Evolutionary conservation across 2,113 vertebrate genomes (phyloP).

Genomic region (Nerophis ophidion): DNA sequence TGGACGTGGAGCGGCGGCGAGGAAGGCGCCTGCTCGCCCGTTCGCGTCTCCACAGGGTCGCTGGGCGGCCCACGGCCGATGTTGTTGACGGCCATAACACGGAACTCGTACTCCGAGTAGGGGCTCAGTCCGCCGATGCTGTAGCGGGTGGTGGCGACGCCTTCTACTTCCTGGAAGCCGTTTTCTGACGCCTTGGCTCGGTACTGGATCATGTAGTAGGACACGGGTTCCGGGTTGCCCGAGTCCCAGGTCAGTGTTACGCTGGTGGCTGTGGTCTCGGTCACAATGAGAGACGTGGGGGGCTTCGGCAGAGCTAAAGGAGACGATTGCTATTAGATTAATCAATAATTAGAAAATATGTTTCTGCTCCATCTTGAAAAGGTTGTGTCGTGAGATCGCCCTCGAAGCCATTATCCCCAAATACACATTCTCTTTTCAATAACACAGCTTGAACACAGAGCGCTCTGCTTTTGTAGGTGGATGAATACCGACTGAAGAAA

Average conservation of each 20-base stretch:
- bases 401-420: constrained; percentile 22
- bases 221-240: constrained; percentile 87
- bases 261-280: constrained; percentile 93
- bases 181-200: constrained; percentile 77
- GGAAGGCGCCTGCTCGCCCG: constrained; percentile 90
- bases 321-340: not conserved
- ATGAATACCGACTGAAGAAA: not conserved
- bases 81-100: constrained; percentile 89
- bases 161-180: constrained; percentile 88
- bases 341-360: constrained; percentile 12
- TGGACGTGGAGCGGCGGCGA: constrained; percentile 88
- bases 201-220: constrained; percentile 94
- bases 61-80: constrained; percentile 89
- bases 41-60: constrained; percentile 83
- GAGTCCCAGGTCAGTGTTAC: constrained; percentile 95
- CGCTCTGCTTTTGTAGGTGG: not conserved
- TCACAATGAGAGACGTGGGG: constrained; percentile 83
- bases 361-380: constrained; percentile 9
- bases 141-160: constrained; percentile 91
- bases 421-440: constrained; percentile 33
- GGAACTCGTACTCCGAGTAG: constrained; percentile 90
- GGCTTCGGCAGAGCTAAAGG: constrained; percentile 87
- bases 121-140: constrained; percentile 94
- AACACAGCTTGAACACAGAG: not conserved
- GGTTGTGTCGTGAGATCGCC: constrained; percentile 33